Base-by-base conservation (phyloP, 92 coral and sea anemone genomes). In the Actinernus sp. region DNA sequence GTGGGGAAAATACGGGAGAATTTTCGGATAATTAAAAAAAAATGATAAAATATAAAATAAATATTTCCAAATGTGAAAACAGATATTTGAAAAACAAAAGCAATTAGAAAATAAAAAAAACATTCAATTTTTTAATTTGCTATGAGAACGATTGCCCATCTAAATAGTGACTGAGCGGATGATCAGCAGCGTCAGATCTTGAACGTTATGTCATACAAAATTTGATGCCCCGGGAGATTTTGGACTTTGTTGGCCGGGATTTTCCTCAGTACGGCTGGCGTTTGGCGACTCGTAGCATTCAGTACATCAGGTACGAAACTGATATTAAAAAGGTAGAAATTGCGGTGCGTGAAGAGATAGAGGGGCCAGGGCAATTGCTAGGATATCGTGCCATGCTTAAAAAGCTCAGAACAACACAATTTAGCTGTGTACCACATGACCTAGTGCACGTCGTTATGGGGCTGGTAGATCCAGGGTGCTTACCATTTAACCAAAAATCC, bases 231-330 rank as follows among this genome's bases (percentile, higher is more conserved):
- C 55, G 51, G 25, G 77, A 85, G 50, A 45, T 78, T 22, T 51
- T 84, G 34, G 85, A 71, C 49, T 78, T 78, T 52, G 65, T 71
- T n/a, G 14, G 45, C 16, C 81, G 86, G 17, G 91, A 85, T 61
- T 78, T 26, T 54, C 91, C 86, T 12, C 71, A 76, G 33, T 84
- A 76, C 53, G 74, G 80, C 18, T 84, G 90, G 85, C 76, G 90
- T 61, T 20, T 76, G 38, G 55, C 65, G 18, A 76, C 80, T 16
- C 71, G 60, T 18, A 83, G 90, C 31, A 84, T 84, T 18, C 55
- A 28, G 17, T 84, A 84, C 52, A 38, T 84, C 30, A 33, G 38
- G 1, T 77, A 77, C 78, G 53, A 54, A 33, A 76, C 56, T 14
- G 75, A 68, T 31, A 13, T 84, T 30, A 36, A 76, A 24, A 73